A percentile compares a stretch with the other conserved stretches of the same genome.
These are phyloP conservation scores for Panopea generosa DNA, from an alignment of 2,888 invertebrate genomes.

Conservation along the genomic window DNA sequence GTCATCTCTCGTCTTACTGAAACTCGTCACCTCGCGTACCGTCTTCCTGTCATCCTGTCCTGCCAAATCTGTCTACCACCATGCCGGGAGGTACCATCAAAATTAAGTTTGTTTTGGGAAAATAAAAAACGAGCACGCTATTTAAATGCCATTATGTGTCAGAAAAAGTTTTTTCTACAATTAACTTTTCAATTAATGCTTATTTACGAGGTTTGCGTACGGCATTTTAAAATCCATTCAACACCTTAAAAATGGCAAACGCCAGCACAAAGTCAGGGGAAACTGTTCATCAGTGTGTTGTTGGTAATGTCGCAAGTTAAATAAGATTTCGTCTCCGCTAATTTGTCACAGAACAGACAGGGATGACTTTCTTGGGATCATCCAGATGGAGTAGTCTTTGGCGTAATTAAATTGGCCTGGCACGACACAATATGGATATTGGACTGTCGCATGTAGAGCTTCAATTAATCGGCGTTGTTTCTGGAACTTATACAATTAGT, in stretches of 20 bases:
- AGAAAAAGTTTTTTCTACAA: conserved; percentile 17
- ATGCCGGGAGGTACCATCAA: conserved; percentile 12
- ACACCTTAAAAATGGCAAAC: conserved; percentile 1
- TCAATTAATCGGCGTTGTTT: conserved; percentile 57
- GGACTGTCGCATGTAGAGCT: conserved; percentile 64
- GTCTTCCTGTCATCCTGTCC: conserved; percentile 13
- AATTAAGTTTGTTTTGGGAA: conserved; percentile 34
- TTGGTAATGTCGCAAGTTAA: conserved; percentile 43
- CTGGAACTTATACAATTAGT: conserved; percentile 38
- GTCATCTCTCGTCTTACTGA: no score
- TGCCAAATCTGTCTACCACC: conserved; percentile 14
- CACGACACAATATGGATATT: conserved; percentile 64
- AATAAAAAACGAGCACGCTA: not conserved
- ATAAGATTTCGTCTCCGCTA: conserved; percentile 50
- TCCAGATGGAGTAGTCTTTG: conserved; percentile 47
- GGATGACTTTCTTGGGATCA: conserved; percentile 41
- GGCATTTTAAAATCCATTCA: not conserved
- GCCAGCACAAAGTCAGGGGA: not conserved
- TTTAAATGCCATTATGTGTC: conserved; percentile 22
- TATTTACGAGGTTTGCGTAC: not conserved
- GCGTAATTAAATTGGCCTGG: conserved; percentile 53
- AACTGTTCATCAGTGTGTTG: conserved; percentile 34
- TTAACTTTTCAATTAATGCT: conserved; percentile 19
- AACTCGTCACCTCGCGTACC: not conserved
- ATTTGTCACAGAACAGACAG: conserved; percentile 63